Conservation (phyloP, 2,113 vertebrate genomes). For the Mellivora capensis region DNA sequence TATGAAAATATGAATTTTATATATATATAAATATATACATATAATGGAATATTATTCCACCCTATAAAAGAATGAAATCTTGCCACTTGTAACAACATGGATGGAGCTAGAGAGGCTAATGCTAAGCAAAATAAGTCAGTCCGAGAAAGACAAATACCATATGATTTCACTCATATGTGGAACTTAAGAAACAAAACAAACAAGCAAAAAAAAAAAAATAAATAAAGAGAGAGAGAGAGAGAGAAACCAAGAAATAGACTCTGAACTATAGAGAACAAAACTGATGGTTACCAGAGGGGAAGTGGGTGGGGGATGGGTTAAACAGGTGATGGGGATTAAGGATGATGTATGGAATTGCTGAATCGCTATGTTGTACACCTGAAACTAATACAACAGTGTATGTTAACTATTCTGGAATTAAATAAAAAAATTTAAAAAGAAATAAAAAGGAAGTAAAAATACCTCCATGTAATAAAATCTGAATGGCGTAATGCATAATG, state of each 20-base stretch:
- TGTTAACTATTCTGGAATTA: neutral
- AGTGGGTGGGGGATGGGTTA: neutral
- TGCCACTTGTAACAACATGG: neutral
- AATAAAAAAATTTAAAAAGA: neutral
- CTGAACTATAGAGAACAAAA: neutral
- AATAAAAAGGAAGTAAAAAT: neutral
- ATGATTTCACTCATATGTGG: neutral
- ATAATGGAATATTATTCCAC: neutral
- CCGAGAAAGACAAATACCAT: neutral
- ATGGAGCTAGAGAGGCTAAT: neutral
- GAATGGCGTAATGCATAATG: neutral
- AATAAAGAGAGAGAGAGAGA: neutral
- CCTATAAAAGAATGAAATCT: neutral
- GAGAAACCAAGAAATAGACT: neutral
- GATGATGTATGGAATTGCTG: neutral
- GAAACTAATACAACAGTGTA: neutral
- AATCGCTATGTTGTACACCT: neutral
- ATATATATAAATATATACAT: neutral
- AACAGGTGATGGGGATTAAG: neutral
- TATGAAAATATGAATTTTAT: neutral
- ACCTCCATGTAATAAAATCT: neutral
- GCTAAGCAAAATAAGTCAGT: neutral
- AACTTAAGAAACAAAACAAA: neutral
- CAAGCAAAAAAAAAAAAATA: neutral
- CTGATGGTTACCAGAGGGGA: neutral